Evolutionary conservation across 2,888 invertebrate species (phyloP).

Genomic region (Callyntrura guangdongensis): DNA sequence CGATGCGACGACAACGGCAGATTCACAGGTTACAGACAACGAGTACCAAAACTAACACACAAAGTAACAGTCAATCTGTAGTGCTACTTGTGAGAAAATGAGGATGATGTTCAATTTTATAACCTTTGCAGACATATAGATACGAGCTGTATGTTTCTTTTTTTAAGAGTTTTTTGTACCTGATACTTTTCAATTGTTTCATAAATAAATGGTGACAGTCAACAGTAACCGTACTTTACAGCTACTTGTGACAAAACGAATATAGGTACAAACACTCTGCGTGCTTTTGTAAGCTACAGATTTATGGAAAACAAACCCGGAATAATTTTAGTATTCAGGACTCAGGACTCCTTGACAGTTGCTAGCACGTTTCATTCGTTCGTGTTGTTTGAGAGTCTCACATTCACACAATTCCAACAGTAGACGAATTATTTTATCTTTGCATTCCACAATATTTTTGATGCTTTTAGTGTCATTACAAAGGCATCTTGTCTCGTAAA

Average conservation of each 20-base stretch:
- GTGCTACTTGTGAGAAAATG: background rate
- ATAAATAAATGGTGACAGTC: constrained; percentile 69
- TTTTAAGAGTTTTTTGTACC: background rate
- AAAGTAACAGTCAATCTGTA: background rate
- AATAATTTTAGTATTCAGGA: no score
- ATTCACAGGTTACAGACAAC: constrained; percentile 33
- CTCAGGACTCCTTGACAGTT: no score
- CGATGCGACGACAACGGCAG: no score
- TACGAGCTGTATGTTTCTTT: background rate
- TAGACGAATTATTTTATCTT: no score
- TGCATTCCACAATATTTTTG: no score
- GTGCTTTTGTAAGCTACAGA: background rate
- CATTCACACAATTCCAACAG: no score
- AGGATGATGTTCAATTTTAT: background rate
- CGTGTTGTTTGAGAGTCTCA: no score
- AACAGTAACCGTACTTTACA: constrained; percentile 7
- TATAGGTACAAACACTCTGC: background rate
- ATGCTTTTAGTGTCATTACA: no score
- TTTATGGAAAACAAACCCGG: no score
- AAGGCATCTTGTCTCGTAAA: no score
- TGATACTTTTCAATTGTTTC: constrained; percentile 64
- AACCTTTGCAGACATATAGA: background rate
- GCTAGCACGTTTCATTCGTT: no score
- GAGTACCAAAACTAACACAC: constrained; percentile 2
- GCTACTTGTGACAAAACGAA: constrained; percentile 37